phyloP scores from a whole-genome alignment of 2,113 vertebrate genomes.

The Oncorhynchus tshawytscha region DNA sequence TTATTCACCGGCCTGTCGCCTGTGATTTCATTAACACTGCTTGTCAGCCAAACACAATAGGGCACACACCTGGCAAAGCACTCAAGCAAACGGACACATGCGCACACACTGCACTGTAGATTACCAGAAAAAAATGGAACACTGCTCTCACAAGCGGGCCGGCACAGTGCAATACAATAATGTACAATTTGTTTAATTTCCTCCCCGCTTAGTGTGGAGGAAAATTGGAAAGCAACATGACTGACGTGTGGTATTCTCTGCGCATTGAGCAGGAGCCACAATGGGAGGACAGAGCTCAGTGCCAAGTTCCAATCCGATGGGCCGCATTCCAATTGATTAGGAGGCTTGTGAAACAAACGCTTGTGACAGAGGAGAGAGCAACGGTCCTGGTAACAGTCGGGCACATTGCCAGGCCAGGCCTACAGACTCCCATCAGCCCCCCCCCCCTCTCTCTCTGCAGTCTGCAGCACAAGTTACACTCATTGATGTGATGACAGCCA shows the following conservation, averaged over 20 bases:
- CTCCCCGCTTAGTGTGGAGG: conserved; percentile 35
- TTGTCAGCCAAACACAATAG: conserved; percentile 64
- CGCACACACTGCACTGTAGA: background rate
- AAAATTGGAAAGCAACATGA: conserved; percentile 64
- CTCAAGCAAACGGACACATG: conserved; percentile 3
- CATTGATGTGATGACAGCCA: background rate
- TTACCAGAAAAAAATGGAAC: conserved; percentile 19
- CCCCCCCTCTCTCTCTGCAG: background rate
- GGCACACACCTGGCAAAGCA: conserved; percentile 66
- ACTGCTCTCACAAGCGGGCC: conserved; percentile 46
- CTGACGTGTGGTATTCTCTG: conserved; percentile 63
- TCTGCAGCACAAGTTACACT: conserved; percentile 7
- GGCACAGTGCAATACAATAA: conserved; percentile 50
- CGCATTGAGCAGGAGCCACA: conserved; percentile 66
- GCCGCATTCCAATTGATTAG: conserved; percentile 75
- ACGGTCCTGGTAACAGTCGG: conserved; percentile 65
- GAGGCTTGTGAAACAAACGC: conserved; percentile 75
- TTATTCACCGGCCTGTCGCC: conserved; percentile 56
- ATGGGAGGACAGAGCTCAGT: conserved; percentile 55
- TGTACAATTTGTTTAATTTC: conserved; percentile 70
- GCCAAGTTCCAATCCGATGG: conserved; percentile 74
- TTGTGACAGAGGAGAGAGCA: conserved; percentile 67
- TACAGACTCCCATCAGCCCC: conserved; percentile 26
- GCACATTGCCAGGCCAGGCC: conserved; percentile 60
- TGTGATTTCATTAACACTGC: conserved; percentile 69